Conservation (phyloP, 2,113 vertebrate genomes). For the Heterocephalus glaber region DNA sequence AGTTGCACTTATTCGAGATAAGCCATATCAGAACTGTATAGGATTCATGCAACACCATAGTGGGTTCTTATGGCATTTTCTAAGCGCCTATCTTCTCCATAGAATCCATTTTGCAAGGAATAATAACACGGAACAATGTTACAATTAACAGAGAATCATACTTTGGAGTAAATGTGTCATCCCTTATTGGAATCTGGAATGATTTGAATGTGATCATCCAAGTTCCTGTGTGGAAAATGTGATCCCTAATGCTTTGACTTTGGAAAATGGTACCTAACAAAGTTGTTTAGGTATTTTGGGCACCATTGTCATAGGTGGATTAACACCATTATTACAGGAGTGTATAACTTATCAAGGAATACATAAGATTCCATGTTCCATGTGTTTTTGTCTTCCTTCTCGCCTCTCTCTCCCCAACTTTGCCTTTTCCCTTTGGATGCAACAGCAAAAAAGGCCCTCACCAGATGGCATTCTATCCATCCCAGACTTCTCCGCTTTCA, state of each 20-base stretch:
- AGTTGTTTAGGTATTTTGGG: neutral
- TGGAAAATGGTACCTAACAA: no score
- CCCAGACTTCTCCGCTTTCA: neutral
- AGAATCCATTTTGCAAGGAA: neutral
- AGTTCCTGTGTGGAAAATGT: neutral
- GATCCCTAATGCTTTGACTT: rapidly evolving
- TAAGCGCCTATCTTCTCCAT: neutral
- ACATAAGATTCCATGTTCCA: neutral
- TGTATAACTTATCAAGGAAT: neutral
- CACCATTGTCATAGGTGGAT: no score
- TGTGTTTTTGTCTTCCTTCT: neutral
- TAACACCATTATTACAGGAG: neutral
- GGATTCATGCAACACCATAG: neutral
- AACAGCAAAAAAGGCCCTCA: neutral
- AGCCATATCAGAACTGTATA: neutral
- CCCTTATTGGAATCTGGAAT: neutral
- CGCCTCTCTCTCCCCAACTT: no score
- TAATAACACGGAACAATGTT: neutral
- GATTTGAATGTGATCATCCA: neutral
- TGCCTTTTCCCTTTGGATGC: neutral
- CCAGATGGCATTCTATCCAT: rapidly evolving
- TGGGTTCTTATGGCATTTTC: neutral
- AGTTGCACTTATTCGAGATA: neutral
- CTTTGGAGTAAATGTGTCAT: neutral
- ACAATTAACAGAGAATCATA: neutral